Evolutionary conservation across 1,140 invertebrate species (phyloP), one percentile per base, ranked within the genome.

Genomic region (Solen grandis): DNA sequence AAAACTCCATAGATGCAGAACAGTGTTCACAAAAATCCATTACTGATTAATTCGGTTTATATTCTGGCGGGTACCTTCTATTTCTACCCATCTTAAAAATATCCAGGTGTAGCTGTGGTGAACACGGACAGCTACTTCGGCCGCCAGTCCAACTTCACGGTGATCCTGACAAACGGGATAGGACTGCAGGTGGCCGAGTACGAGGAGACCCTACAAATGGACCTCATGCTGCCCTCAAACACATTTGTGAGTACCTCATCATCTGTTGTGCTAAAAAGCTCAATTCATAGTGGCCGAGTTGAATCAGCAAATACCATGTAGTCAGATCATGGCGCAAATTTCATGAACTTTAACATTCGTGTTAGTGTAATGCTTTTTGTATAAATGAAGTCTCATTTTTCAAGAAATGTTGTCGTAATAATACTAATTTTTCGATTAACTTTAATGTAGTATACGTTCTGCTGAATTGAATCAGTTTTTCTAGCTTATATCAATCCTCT

Each of bases 111-210:
- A 14, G 83, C 86, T 3, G 65, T 90, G 25, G 79, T 88, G 0
- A 87, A 88, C 60, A 84, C 79, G 25, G 63, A 79, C 3, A 52
- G 52, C 8, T 16, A 69, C 1, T 13, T 1, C 3, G 79, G 65
- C 25, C 35, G 59, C 0, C 84, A 88, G 70, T 82, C 82, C 8
- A 90, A 90, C 76, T 89, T 88, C 63, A 90, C 88, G 5, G 60
- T 89, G 1, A 59, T 88, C 4, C 60, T 87, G 25, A 81, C 82
- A 16, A 80, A 79, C 72, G 83, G 86, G 16, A 65, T 89, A 14
- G 88, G 87, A 0, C 73, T 89, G 10, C 83, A 85, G 50, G 81
- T 89, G 19, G 82, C 83, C 5, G 86, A 72, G 1, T 33, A 55
- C 27, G 66, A 72, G 41, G 50, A 82, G 14, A 70, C 84, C 2